Evolutionary conservation across 2,797 vertebrate species (phyloP), one percentile per base, ranked within the genome.

Genomic region (Zalophus californianus): DNA sequence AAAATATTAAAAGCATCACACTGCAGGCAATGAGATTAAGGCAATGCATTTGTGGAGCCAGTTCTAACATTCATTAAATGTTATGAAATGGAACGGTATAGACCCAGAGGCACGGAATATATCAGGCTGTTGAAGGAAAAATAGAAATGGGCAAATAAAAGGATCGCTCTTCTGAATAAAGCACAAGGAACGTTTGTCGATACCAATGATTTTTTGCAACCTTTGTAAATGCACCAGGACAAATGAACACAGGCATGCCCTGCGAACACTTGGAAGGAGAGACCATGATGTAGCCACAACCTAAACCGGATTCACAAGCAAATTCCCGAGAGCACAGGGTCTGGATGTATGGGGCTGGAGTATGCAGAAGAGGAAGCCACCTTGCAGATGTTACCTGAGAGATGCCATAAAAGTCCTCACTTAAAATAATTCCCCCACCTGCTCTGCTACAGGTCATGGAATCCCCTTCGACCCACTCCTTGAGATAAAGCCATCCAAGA

Each of bases 1-100:
- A 96, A 96, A 96, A 97, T 95, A 96, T 97, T 97, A 97, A 97
- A 94, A 97, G 92, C 60, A 60, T 95, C 92, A 79, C 90, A 97
- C 97, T 96, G 77, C 90, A 79, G 97, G 97, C 94, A 90, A 96
- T 16, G 52, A 96, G 84, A 97, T 93, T 96, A 96, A 86, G 93
- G 93, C 95, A 91, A 92, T 94, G 54, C 88, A 92, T 95, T 94
- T 97, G 77, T 21, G 91, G 68, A 94, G 79, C 60, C 44, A 41
- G 50, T 97, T 97, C 94, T 93, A 96, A 91, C 90, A 80, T 96
- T 97, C 92, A 97, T 92, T 97, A 90, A 95, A 52, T 38, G 38
- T 89, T 79, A 97, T 80, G 90, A 98, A 98, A 97, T 77, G 52
- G 83, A 90, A 86, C 73, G 56, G 78, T 62, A 83, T 16, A 87